Base-by-base conservation (phyloP, 1,140 invertebrate species). In the Scaptomyza hsui region DNA sequence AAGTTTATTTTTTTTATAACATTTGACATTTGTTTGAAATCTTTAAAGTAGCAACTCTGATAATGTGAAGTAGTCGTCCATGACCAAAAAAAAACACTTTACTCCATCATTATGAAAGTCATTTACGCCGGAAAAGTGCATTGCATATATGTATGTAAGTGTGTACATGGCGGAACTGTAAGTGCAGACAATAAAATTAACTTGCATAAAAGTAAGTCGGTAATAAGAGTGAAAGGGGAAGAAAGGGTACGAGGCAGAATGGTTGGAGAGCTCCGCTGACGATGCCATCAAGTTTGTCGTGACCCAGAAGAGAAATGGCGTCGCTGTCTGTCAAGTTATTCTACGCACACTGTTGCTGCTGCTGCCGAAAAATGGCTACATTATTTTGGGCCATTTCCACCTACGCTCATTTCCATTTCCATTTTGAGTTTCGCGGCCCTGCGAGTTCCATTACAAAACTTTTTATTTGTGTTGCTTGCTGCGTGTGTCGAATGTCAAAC, bases 401-500 rank as follows among this genome's bases (percentile, higher is more conserved):
- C 56, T 35, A 29, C 42, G 32, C 5, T 56, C 53, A 16, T n/a
- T 18, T 24, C 6, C n/a, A 13, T 13, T 24, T 5, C 5, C 41
- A 16, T 42, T 16, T 15, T 16, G 2, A 13, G 41, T 37, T 4
- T 4, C 29, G 37, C 3, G 18, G 18, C 12, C 49, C 2, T 21
- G 29, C 61, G 39, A 42, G 42, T 57, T 71, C 45, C 61, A 65
- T 65, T 71, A 52, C 26, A 71, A 60, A 64, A 37, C 26, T 71
- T 65, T 71, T 71, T 65, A 29, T 71, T 71, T 57, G 51, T 16
- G 35, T 49, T 59, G 26, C 12, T 52, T 61, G 18, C 5, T 57
- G 68, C 61, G 68, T 71, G 68, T 57, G 68, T 65, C 68, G 68
- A 57, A 71, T 71, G 68, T 71, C 61, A 71, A 65, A 51, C 52